Base-by-base conservation (phyloP, 2,113 vertebrate genomes). In the Dromas ardeola region DNA sequence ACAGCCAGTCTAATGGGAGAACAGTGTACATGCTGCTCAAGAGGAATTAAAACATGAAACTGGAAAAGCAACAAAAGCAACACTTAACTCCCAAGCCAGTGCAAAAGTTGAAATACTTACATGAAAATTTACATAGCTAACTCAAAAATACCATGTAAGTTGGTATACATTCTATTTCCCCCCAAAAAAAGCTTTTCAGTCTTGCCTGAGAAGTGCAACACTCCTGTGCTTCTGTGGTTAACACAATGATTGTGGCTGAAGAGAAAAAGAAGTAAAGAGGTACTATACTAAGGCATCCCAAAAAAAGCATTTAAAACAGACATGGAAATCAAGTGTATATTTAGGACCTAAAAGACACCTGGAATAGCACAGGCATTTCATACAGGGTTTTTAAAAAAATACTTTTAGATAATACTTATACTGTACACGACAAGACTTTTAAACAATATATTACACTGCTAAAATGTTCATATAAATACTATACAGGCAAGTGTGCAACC, bases 381-480 rank as follows among this genome's bases (percentile, higher is more conserved):
- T 95, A 97, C 97, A 98, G 84, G 92, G 94, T 96, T 97, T 96
- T 98, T 98, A 98, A 97, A 98, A 98, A 98, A 98, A 98, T 98
- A 98, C 81, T 97, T 98, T 98, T 93, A 97, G 97, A 97, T 97
- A 97, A 97, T 97, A 97, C 97, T 98, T 98, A 98, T 63, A 98
- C 97, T 97, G 95, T 97, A 97, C 96, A 97, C 53, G 47, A 74
- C 78, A 77, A 83, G 67, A 90, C 72, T 93, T 89, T 92, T 84
- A 56, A 94, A 96, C 96, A 95, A 96, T 97, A 96, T 90, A 97
- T 97, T 97, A 98, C 97, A 98, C 88, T 67, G 97, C 96, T 97
- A 97, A 97, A 96, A 97, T 89, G 91, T 91, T 88, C 56, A 87
- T 97, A 98, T 98, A 98, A 98, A 98, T 98, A 98, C 97, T 98